A percentile compares a stretch with the other conserved stretches of the same genome.
phyloP scores from a whole-genome alignment of 2,113 vertebrate species.

The Eleginops maclovinus region DNA sequence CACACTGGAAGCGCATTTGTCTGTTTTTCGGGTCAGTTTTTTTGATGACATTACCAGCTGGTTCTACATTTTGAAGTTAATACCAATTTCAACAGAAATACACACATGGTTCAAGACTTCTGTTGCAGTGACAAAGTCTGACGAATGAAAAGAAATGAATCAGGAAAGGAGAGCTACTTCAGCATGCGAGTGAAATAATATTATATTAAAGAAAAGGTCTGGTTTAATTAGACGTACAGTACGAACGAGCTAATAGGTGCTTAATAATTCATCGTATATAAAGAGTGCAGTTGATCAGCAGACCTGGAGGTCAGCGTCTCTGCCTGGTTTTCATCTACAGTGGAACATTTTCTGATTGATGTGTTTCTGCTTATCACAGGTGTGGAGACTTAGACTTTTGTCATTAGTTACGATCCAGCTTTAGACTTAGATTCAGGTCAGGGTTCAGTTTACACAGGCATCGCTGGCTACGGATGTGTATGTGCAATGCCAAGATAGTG shows the following conservation, averaged over 20 bases:
- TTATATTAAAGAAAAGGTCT: conserved; percentile 25
- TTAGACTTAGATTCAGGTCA: conserved; percentile 61
- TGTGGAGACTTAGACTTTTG: conserved; percentile 16
- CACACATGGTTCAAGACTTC: background rate
- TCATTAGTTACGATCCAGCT: conserved; percentile 11
- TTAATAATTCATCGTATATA: conserved; percentile 73
- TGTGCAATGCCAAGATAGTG: conserved; percentile 52
- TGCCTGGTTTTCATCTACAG: conserved; percentile 61
- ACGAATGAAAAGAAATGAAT: background rate
- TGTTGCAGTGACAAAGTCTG: background rate
- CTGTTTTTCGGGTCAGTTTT: too few species aligned
- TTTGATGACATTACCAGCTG: conserved; percentile 25
- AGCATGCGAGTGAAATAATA: conserved; percentile 17
- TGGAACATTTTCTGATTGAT: conserved; percentile 18
- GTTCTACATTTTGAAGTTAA: conserved; percentile 29
- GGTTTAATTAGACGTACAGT: conserved; percentile 65
- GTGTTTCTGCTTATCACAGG: conserved; percentile 28
- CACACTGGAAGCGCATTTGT: background rate
- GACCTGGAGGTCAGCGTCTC: conserved; percentile 36
- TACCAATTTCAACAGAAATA: conserved; percentile 9
- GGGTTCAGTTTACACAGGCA: conserved; percentile 63
- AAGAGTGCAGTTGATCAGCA: conserved; percentile 50
- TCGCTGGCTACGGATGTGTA: conserved; percentile 49
- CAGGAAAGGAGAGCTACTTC: background rate
- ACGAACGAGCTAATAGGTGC: conserved; percentile 64